Base-by-base conservation (phyloP, 2,797 vertebrate species). In the Pangasius sanitwongsei region DNA sequence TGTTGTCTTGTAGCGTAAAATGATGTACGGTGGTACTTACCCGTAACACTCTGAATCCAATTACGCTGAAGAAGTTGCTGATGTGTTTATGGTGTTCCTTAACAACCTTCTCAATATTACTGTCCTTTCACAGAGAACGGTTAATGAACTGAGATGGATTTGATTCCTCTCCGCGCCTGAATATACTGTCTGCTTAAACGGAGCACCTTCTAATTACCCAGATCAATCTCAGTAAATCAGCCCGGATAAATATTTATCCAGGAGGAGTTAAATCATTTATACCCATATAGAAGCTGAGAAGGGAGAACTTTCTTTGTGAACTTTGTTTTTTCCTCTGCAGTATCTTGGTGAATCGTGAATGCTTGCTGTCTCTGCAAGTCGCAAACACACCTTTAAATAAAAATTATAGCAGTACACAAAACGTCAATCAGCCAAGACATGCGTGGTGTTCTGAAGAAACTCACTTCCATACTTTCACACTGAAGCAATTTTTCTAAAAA, bases 141-240 rank as follows among this genome's bases (percentile, higher is more conserved):
- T 61, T 90, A 87, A 90, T 90, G 86, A 90, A 90, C 82, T 72
- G 86, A 87, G 89, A 90, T 87, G 75, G 72, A 90, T 90, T 2
- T 23, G 63, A 63, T 37, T 61, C 65, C 41, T 80, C 41, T 63
- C 72, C 57, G 48, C 4, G 13, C 5, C 83, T 87, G 41, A 87
- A 74, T 87, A 86, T 82, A 69, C 16, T 55, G 83, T 86, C 57
- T 23, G 25, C 72, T 48, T 77, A 87, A 90, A 90, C 72, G 31
- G 50, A 74, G 83, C 20, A 20, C 59, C 61, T 75, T 86, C 77
- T 89, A 90, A 90, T 88, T n/a, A 16, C 63, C 5, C 53, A 80
- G 69, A 87, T 92, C 78, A 83, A 83, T 91, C 86, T 91, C 61
- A 53, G 84, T 83, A 55, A 37, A 65, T 83, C 72, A 78, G n/a